Conservation (phyloP, 2,113 vertebrate species). For the Himantopus leucocephalus region DNA sequence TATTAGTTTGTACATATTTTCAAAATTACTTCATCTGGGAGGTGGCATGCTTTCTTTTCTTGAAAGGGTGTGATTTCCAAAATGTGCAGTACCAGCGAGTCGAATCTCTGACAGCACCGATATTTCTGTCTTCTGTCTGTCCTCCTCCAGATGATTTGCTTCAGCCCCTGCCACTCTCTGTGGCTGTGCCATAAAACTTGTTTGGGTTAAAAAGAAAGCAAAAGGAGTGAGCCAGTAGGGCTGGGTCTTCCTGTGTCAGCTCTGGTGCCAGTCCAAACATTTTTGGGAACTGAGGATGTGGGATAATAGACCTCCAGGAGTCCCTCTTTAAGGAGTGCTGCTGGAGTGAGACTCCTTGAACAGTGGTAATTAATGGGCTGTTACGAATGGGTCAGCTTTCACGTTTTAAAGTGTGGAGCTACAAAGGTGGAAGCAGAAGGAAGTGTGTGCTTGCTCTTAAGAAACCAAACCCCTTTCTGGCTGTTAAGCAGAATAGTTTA, state of each 20-base stretch:
- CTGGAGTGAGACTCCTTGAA: not conserved
- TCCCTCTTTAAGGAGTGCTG: not conserved
- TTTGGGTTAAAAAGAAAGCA: constrained; percentile 3
- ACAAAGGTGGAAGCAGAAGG: not conserved
- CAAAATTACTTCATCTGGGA: not conserved
- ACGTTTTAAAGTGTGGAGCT: not conserved
- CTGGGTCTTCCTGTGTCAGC: not conserved
- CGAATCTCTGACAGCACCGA: not conserved
- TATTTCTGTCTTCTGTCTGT: not conserved
- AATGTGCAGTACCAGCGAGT: not conserved
- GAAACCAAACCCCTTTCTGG: not conserved
- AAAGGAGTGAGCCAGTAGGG: not conserved
- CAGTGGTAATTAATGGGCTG: not conserved
- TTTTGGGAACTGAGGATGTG: not conserved
- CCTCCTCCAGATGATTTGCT: not conserved
- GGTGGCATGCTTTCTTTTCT: not conserved
- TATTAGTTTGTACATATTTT: not conserved
- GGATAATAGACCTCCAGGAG: not conserved
- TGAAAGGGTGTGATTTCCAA: not conserved
- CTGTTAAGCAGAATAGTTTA: not conserved
- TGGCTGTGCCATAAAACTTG: not conserved
- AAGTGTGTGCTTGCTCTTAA: not conserved
- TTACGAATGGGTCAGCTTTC: not conserved
- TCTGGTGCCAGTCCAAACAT: not conserved
- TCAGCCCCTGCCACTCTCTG: not conserved